Base-by-base conservation (phyloP, 2,113 vertebrate species). In the Tyrannus savana region DNA sequence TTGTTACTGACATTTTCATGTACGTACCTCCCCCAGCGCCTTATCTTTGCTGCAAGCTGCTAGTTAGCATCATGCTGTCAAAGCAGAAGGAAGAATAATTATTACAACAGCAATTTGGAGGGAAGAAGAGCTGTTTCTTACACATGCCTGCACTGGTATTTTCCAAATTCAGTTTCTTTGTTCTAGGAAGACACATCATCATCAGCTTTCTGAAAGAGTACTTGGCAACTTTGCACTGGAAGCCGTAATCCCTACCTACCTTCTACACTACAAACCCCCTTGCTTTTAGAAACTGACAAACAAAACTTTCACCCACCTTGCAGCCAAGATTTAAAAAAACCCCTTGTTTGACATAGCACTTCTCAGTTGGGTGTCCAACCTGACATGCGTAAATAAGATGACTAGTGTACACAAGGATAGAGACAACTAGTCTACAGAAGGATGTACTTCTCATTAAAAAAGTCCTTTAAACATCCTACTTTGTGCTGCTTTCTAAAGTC, bases 151-250 rank as follows among this genome's bases (percentile, higher is more conserved):
- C 27, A 17, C 31, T 64, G 23, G 8, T 64, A 47, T 87, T 84
- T 89, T 81, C 64, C 69, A 87, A 42, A 59, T 82, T 39, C 59
- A 46, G 10, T n/a, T 69, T 89, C 56, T 93, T 86, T 90, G n/a
- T 76, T 90, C 25, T 21, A 47, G 87, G n/a, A 21, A 50, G 52
- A 62, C 62, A 87, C 18, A 30, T 5, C 24, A 9, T n/a, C 50
- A 76, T 53, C 14, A 64, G 25, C 23, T 81, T 80, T 84, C 42
- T 2, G 3, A 83, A 41, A 4, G 8, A 84, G 19, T 42, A 44
- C 44, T 58, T 73, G 28, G 37, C 37, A 95, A 44, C 21, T 87
- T 60, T 7, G 1, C 12, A 9, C 17, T 73, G 37, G 58, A 88
- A 93, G 46, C 23, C 1, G 5, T 58, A 75, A 66, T 86, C 77